A percentile compares a stretch with the other conserved stretches of the same genome.
Evolutionary conservation across 2,797 vertebrate species (phyloP).

Genomic region (Silurus lanzhouensis): DNA sequence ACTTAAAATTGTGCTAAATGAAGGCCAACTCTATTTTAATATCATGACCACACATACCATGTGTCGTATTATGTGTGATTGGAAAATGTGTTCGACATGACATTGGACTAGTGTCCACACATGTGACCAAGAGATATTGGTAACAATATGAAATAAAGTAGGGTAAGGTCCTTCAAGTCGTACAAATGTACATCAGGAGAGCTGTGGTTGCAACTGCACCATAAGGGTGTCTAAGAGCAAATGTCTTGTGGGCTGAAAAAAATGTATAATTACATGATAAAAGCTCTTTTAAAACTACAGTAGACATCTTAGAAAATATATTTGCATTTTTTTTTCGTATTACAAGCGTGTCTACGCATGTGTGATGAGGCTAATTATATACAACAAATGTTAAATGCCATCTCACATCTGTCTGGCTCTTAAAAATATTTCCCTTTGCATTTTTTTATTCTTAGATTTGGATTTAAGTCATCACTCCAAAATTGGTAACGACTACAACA

Average conservation of each 20-base stretch:
- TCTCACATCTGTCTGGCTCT: conserved; percentile 15
- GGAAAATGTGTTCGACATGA: neutral
- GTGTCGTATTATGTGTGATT: neutral
- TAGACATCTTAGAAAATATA: conserved; percentile 41
- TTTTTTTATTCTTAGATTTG: conserved; percentile 27
- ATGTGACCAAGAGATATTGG: neutral
- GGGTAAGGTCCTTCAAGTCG: neutral
- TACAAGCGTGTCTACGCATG: conserved; percentile 12
- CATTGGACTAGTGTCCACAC: neutral
- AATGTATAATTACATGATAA: conserved; percentile 37
- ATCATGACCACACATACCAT: neutral
- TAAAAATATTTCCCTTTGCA: conserved; percentile 37
- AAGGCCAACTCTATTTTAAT: neutral
- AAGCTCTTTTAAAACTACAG: conserved; percentile 30
- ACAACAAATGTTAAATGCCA: conserved; percentile 32
- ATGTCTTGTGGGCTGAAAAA: neutral
- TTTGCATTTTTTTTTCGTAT: conserved; percentile 28
- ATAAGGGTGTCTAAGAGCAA: conserved; percentile 28
- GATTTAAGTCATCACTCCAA: conserved; percentile 21
- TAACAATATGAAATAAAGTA: neutral
- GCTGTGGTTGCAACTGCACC: conserved; percentile 22
- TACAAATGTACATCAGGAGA: conserved; percentile 5
- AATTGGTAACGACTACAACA: neutral
- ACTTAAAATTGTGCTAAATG: neutral
- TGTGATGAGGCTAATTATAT: conserved; percentile 30